phyloP scores from a whole-genome alignment of 1,140 invertebrate genomes.

The Formica exsecta region DNA sequence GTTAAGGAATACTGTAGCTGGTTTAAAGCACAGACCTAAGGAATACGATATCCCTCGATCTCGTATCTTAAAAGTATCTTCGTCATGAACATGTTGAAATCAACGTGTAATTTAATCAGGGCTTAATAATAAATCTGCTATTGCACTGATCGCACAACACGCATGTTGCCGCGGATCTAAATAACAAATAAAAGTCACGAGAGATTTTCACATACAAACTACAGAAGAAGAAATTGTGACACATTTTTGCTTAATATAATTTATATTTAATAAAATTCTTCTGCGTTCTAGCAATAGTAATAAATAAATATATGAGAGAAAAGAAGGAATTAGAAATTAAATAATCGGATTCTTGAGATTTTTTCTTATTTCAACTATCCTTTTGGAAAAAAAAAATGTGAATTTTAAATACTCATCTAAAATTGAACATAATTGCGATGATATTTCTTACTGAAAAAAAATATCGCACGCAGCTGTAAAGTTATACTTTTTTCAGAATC shows the following conservation, averaged over 20 bases:
- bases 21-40: conserved; percentile 60
- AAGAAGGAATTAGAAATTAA: not conserved
- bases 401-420: not conserved
- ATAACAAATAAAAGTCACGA: conserved; percentile 3
- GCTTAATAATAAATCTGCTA: conserved; percentile 54
- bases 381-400: not conserved
- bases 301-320: not conserved
- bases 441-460: not conserved
- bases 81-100: conserved; percentile 51
- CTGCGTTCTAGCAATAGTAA: not conserved
- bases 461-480: not conserved
- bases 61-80: conserved; percentile 66
- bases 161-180: conserved; percentile 28
- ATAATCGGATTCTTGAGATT: not conserved
- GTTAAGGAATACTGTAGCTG: conserved; percentile 72
- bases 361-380: not conserved
- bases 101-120: conserved; percentile 54
- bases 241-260: not conserved
- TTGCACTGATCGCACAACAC: not conserved
- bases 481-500: not conserved
- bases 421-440: not conserved
- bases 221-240: not conserved
- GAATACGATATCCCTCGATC: conserved; percentile 74
- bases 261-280: not conserved
- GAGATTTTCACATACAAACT: conserved; percentile 3